These are phyloP conservation scores for Sinohyriopsis cumingii DNA, from an alignment of 2,888 invertebrate species.

Conservation along the genomic window DNA sequence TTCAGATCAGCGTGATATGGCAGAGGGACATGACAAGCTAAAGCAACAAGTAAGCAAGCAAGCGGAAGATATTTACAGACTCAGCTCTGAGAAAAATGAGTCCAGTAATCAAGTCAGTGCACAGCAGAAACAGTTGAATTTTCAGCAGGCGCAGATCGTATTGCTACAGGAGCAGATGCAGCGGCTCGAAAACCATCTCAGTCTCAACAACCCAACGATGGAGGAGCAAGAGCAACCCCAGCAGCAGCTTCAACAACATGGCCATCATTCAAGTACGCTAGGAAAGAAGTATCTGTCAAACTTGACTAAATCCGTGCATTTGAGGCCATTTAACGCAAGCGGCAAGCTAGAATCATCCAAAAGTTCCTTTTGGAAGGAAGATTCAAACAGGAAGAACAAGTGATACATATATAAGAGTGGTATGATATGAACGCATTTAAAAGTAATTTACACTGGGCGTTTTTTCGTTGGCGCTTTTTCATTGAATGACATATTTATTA, in stretches of 20 bases:
- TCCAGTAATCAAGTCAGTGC: conserved; percentile 37
- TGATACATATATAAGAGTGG: too few species aligned
- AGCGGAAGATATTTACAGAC: conserved; percentile 34
- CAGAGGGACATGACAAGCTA: conserved; percentile 46
- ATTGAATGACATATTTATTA: too few species aligned
- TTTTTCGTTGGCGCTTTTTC: too few species aligned
- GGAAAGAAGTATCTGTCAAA: conserved; percentile 26
- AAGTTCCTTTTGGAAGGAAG: conserved; percentile 40
- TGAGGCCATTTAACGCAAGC: conserved; percentile 41
- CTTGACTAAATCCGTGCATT: conserved; percentile 31
- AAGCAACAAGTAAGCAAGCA: conserved; percentile 31
- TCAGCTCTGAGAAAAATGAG: conserved; percentile 38
- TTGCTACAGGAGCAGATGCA: conserved; percentile 48
- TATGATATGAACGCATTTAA: too few species aligned
- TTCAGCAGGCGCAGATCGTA: conserved; percentile 44
- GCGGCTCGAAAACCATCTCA: conserved; percentile 34
- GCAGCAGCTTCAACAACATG: conserved; percentile 7
- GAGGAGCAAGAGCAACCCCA: conserved; percentile 11
- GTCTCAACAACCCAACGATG: conserved; percentile 19
- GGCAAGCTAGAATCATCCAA: conserved; percentile 47
- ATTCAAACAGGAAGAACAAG: conserved; percentile 18
- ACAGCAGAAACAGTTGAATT: conserved; percentile 46
- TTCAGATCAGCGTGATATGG: conserved; percentile 33
- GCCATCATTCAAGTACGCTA: conserved; percentile 16
- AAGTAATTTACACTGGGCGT: too few species aligned